phyloP scores from a whole-genome alignment of 1,140 invertebrate genomes.

The Bactericera cockerelli region DNA sequence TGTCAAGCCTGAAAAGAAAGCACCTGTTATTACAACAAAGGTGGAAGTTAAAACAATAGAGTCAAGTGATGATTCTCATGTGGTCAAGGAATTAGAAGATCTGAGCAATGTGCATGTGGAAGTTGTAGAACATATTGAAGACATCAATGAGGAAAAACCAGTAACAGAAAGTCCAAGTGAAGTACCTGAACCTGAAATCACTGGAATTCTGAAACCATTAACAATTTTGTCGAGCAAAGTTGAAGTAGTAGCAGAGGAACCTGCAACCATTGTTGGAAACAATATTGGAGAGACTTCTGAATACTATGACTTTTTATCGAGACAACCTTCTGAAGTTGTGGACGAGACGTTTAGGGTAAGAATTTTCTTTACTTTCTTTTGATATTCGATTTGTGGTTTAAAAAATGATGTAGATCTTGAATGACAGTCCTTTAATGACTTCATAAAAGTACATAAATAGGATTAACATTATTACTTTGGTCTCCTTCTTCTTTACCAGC shows the following conservation, averaged over 20 bases:
- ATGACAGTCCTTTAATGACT: no score
- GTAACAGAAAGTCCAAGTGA: constrained; percentile 12
- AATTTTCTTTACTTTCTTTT: no score
- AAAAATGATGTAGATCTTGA: not conserved
- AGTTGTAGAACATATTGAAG: not conserved
- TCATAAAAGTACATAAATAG: no score
- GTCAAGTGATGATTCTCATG: not conserved
- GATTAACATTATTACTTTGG: no score
- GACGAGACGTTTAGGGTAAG: constrained; percentile 54
- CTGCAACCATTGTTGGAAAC: constrained; percentile 31
- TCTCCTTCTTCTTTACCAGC: no score
- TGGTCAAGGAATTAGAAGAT: not conserved
- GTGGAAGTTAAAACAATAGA: constrained; percentile 29
- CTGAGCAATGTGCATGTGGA: not conserved
- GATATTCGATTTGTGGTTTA: not conserved
- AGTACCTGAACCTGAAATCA: constrained; percentile 3
- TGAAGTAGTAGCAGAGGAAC: constrained; percentile 28
- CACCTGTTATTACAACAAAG: constrained; percentile 33
- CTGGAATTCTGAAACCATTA: not conserved
- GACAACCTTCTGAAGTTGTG: constrained; percentile 60
- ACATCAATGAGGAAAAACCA: constrained; percentile 7
- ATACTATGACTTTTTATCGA: constrained; percentile 57
- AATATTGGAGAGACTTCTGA: constrained; percentile 54
- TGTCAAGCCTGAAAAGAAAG: constrained; percentile 5
- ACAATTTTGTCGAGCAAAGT: constrained; percentile 15